A percentile compares a stretch with the other conserved stretches of the same genome.
Evolutionary conservation across 2,797 vertebrate genomes (phyloP).

Genomic region (Amblyraja radiata): DNA sequence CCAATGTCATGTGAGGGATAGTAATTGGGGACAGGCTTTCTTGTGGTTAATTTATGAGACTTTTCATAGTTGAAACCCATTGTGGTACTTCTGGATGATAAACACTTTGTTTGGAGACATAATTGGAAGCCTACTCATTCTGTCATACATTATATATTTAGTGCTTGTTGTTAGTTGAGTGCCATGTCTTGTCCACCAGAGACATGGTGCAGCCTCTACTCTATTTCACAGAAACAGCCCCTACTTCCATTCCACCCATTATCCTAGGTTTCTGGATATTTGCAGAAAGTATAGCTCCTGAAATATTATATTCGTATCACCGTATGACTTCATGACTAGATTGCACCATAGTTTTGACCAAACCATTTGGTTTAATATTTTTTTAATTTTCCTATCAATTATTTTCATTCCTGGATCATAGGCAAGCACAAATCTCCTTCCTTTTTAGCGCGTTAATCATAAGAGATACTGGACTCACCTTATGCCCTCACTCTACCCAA

Average conservation of each 20-base stretch:
- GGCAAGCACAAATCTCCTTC: not conserved
- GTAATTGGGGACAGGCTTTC: not conserved
- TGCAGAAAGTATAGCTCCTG: no score
- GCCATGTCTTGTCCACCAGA: no score
- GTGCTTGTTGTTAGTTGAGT: not conserved
- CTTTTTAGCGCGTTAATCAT: not conserved
- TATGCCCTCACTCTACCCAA: not conserved
- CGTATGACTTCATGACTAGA: no score
- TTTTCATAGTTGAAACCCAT: not conserved
- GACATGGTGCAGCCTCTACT: no score
- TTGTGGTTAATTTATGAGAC: not conserved
- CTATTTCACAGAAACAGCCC: no score
- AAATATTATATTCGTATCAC: no score
- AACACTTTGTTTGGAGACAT: not conserved
- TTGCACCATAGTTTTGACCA: no score
- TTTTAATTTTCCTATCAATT: not conserved
- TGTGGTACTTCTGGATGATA: not conserved
- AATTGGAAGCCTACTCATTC: not conserved
- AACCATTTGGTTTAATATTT: no score
- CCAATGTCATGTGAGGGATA: not conserved
- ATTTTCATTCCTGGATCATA: not conserved
- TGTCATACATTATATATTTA: not conserved
- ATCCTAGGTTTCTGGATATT: no score
- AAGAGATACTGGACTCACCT: not conserved
- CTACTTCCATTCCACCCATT: no score